These are phyloP conservation scores for Dasyurus viverrinus DNA, from an alignment of 2,113 vertebrate species.

Conservation along the genomic window DNA sequence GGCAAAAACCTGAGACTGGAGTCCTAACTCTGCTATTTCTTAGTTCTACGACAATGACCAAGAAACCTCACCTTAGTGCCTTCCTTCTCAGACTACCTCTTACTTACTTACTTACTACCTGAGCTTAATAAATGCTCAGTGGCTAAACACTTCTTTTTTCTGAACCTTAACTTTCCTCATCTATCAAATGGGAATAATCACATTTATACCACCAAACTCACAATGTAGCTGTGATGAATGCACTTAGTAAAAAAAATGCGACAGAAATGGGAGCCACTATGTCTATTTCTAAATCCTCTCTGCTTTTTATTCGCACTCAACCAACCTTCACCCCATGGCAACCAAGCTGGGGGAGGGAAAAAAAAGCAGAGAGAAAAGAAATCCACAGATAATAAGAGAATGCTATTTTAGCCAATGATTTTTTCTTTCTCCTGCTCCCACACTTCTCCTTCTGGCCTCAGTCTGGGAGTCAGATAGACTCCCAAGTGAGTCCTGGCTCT, in stretches of 20 bases:
- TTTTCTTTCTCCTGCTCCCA: not conserved
- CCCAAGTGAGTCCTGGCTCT: not conserved
- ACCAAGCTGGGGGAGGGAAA: not conserved
- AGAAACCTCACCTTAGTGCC: not conserved
- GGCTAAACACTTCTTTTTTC: not conserved
- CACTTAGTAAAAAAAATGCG: not conserved
- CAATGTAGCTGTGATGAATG: not conserved
- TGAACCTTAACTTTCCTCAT: not conserved
- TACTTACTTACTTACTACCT: no score
- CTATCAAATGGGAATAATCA: not conserved
- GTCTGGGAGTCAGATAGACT: not conserved
- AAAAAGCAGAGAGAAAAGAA: not conserved
- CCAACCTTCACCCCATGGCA: conserved; percentile 1
- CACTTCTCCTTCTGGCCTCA: not conserved
- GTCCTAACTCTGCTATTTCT: not conserved
- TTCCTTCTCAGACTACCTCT: not conserved
- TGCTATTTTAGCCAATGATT: not conserved
- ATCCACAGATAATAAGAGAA: not conserved
- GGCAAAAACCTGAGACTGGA: not conserved
- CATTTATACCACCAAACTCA: not conserved
- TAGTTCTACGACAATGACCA: not conserved
- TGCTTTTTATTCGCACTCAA: not conserved
- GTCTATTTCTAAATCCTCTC: conserved; percentile 1
- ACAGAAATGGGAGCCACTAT: not conserved
- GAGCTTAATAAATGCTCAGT: not conserved